Evolutionary conservation across 2,888 invertebrate genomes (phyloP).

Genomic region (Cataglyphis livida): DNA sequence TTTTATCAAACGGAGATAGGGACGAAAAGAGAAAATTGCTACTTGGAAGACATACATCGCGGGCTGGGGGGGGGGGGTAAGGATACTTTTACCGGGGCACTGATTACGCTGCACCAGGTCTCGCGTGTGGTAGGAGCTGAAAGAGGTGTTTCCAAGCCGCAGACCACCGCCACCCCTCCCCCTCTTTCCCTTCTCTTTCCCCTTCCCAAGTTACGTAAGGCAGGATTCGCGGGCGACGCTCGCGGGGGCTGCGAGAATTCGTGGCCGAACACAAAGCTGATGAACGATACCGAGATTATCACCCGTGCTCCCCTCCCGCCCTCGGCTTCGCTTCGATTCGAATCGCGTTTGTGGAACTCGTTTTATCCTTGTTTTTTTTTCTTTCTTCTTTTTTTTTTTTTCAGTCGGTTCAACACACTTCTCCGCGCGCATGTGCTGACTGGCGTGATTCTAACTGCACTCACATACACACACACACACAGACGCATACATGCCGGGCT

Average conservation of each 20-base stretch:
- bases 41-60: slow-evolving; percentile 50
- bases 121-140: slow-evolving; percentile 9
- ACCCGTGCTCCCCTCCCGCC: slow-evolving; percentile 35
- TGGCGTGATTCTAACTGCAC: slow-evolving; percentile 65
- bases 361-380: slow-evolving; percentile 65
- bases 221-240: slow-evolving; percentile 50
- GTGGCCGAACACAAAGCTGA: slow-evolving; percentile 70
- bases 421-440: slow-evolving; percentile 66
- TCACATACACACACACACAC: slow-evolving; percentile 27
- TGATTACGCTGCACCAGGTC: slow-evolving; percentile 26
- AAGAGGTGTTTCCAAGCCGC: slow-evolving; percentile 72
- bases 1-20: slow-evolving; percentile 53
- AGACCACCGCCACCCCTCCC: slow-evolving; percentile 74
- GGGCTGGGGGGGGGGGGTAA: not conserved
- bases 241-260: slow-evolving; percentile 57
- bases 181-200: not conserved
- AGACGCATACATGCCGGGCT: slow-evolving; percentile 45
- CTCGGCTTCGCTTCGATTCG: slow-evolving; percentile 68
- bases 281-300: slow-evolving; percentile 75
- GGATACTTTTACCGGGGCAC: slow-evolving; percentile 37
- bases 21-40: slow-evolving; percentile 51
- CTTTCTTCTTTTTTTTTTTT: not conserved
- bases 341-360: slow-evolving; percentile 79
- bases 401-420: slow-evolving; percentile 43
- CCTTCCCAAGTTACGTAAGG: slow-evolving; percentile 76